These are phyloP conservation scores for Epizoanthus scotinus DNA, from an alignment of 92 coral and sea anemone genomes.

Conservation along the genomic window DNA sequence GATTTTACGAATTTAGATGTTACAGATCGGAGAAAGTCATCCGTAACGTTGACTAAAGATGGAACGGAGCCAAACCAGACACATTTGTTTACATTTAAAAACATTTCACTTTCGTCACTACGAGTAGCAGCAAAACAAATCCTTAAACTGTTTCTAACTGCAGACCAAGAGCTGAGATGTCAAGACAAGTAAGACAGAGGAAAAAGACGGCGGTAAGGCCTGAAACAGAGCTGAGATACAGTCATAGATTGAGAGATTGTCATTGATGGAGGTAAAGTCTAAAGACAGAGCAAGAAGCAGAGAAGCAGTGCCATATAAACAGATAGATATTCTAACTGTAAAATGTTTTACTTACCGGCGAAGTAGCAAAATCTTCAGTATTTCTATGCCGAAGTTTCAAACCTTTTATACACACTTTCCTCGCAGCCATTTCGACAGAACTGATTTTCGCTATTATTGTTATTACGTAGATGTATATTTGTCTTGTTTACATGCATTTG, in stretches of 20 bases:
- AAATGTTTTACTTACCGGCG: constrained; percentile 14
- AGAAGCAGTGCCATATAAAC: no score
- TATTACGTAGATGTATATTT: no score
- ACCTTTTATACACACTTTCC: neutral
- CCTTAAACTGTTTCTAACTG: no score
- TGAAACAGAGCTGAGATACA: no score
- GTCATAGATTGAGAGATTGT: no score
- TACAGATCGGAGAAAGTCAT: neutral
- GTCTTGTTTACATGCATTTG: neutral
- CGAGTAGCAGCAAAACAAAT: no score
- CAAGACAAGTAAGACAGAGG: neutral
- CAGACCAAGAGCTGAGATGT: no score
- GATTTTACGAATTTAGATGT: no score
- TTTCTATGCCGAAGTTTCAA: constrained; percentile 19
- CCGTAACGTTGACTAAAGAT: neutral
- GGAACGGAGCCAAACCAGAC: neutral
- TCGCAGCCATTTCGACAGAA: neutral
- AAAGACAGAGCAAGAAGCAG: no score
- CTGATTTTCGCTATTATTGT: neutral
- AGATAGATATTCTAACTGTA: neutral
- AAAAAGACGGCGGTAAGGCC: no score
- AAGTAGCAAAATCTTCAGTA: constrained; percentile 28
- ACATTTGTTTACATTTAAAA: neutral
- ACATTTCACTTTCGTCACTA: no score
- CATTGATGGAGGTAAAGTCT: no score